phyloP scores from a whole-genome alignment of 2,888 invertebrate genomes.

The Xestia rhomboidea region DNA sequence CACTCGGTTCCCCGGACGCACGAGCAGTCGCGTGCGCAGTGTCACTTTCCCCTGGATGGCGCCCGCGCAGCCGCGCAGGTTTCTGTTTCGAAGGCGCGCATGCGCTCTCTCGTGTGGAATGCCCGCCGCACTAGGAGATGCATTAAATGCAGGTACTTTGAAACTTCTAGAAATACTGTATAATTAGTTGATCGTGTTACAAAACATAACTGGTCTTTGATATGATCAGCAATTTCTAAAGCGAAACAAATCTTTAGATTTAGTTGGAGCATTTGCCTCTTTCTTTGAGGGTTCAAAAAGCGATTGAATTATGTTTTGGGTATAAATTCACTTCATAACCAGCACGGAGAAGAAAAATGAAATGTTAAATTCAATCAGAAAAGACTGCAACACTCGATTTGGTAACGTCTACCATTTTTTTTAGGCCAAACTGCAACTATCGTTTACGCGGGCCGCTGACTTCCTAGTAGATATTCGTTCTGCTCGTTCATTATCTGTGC shows the following conservation, averaged over 20 bases:
- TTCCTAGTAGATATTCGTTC: constrained; percentile 60
- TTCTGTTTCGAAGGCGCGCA: constrained; percentile 83
- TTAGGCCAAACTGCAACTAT: constrained; percentile 63
- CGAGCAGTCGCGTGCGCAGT: constrained; percentile 82
- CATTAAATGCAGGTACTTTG: constrained; percentile 65
- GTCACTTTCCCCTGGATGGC: constrained; percentile 85
- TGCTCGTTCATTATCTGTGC: constrained; percentile 58
- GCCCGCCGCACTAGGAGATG: constrained; percentile 69
- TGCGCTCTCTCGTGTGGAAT: constrained; percentile 84
- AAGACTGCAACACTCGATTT: constrained; percentile 32
- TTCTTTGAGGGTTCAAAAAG: not conserved
- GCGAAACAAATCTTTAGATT: not conserved
- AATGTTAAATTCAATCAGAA: constrained; percentile 34
- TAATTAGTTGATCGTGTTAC: constrained; percentile 45
- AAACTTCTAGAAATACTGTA: constrained; percentile 63
- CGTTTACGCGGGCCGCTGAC: constrained; percentile 68
- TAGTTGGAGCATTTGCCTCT: not conserved
- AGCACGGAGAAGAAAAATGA: constrained; percentile 10
- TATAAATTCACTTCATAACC: constrained; percentile 8
- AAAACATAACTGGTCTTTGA: constrained; percentile 36
- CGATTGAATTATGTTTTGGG: not conserved
- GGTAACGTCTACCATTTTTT: constrained; percentile 42
- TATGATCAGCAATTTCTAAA: constrained; percentile 10
- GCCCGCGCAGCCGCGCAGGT: constrained; percentile 75
- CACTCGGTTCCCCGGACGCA: constrained; percentile 71